A percentile compares a stretch with the other conserved stretches of the same genome.
These are phyloP conservation scores for Camponotus pennsylvanicus DNA, from an alignment of 1,140 invertebrate genomes.

Conservation along the genomic window DNA sequence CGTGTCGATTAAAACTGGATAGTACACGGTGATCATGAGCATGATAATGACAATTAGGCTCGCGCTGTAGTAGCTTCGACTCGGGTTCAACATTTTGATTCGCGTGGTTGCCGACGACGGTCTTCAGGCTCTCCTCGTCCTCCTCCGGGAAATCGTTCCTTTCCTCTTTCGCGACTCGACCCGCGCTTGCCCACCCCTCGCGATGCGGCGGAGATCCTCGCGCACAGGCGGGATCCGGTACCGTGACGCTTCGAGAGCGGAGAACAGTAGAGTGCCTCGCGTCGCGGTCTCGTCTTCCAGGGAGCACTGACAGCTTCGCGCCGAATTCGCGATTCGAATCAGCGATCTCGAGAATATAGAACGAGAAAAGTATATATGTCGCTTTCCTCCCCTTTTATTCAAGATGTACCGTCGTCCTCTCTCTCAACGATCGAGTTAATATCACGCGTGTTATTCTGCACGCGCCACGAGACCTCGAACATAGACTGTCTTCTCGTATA, in stretches of 20 bases:
- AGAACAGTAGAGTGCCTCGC: no score
- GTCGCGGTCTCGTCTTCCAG: no score
- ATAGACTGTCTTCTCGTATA: conserved; percentile 82
- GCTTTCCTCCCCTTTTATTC: neutral
- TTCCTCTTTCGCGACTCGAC: neutral
- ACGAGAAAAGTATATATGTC: neutral
- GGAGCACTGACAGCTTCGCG: no score
- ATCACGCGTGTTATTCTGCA: conserved; percentile 16
- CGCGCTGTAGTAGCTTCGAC: conserved; percentile 29
- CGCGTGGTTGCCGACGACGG: neutral
- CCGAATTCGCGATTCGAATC: no score
- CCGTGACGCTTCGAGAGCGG: no score
- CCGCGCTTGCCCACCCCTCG: neutral
- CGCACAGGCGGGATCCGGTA: no score
- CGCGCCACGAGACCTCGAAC: conserved; percentile 74
- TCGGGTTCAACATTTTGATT: conserved; percentile 21
- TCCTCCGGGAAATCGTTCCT: neutral
- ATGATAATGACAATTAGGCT: conserved; percentile 46
- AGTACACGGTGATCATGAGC: conserved; percentile 68
- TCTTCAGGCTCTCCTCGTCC: no score
- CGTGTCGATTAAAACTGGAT: conserved; percentile 66
- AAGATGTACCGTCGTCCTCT: neutral
- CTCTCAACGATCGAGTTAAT: neutral
- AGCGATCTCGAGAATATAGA: no score
- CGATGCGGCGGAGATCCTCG: neutral